Evolutionary conservation across 2,888 invertebrate species (phyloP).

Genomic region (Coelinius sp.): DNA sequence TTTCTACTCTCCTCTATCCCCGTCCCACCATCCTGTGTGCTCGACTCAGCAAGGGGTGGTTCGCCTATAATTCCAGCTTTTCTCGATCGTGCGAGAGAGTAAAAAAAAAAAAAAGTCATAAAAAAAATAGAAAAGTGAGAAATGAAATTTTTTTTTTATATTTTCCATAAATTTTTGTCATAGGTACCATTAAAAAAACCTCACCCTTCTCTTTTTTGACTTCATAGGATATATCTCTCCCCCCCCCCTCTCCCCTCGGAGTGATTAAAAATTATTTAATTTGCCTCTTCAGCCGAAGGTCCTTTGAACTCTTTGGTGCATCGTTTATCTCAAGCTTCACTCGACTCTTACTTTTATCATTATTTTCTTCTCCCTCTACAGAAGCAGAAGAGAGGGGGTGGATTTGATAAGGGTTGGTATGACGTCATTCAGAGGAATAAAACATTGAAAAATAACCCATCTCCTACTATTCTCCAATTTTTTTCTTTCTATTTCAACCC

Average conservation of each 20-base stretch:
- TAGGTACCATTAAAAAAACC: too few relatives aligned
- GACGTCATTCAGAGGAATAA: slow-evolving; percentile 48
- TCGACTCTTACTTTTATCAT: not conserved
- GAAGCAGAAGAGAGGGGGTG: slow-evolving; percentile 10
- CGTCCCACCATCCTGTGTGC: not conserved
- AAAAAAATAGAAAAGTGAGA: slow-evolving; percentile 33
- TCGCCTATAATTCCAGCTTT: slow-evolving; percentile 50
- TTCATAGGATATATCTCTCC: slow-evolving; percentile 10
- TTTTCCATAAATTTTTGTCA: not conserved
- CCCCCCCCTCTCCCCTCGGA: too few relatives aligned
- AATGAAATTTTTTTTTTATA: slow-evolving; percentile 15
- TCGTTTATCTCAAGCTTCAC: slow-evolving; percentile 28
- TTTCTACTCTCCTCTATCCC: slow-evolving; percentile 2
- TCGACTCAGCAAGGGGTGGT: slow-evolving; percentile 24
- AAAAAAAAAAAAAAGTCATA: slow-evolving; percentile 24
- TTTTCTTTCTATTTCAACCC: slow-evolving; percentile 13
- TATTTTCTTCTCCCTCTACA: not conserved
- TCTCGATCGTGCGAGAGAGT: slow-evolving; percentile 43
- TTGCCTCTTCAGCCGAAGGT: slow-evolving; percentile 11
- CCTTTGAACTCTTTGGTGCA: slow-evolving; percentile 35
- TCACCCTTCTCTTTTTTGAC: not conserved
- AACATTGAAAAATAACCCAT: slow-evolving; percentile 65
- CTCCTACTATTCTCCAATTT: slow-evolving; percentile 53
- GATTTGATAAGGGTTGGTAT: slow-evolving; percentile 27
- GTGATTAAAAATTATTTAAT: slow-evolving; percentile 37